A percentile compares a stretch with the other conserved stretches of the same genome.
phyloP scores from a whole-genome alignment of 2,113 vertebrate genomes.

The Atlantisia rogersi region DNA sequence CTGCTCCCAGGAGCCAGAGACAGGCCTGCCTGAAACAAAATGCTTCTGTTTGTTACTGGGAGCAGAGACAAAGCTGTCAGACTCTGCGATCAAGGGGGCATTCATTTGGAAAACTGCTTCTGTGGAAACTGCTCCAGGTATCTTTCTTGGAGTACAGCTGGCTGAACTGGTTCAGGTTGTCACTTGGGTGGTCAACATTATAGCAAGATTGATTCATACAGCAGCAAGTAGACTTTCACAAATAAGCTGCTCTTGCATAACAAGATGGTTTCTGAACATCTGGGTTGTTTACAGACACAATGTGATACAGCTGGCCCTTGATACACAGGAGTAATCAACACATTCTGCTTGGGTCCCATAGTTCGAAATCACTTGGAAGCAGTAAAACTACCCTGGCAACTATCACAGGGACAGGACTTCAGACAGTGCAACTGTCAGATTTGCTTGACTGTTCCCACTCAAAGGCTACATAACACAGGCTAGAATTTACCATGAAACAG shows the following conservation, averaged over 20 bases:
- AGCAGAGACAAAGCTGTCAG: background rate
- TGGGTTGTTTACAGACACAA: background rate
- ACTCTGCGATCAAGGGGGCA: background rate
- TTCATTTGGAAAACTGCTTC: background rate
- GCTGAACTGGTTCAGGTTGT: background rate
- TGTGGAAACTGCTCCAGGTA: background rate
- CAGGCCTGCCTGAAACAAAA: background rate
- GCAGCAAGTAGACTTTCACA: background rate
- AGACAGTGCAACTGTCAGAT: background rate
- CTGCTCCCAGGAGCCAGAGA: background rate
- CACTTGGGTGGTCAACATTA: no score
- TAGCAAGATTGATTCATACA: background rate
- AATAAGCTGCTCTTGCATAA: background rate
- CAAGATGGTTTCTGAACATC: background rate
- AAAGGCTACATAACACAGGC: accelerated
- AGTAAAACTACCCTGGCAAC: background rate
- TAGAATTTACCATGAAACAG: background rate
- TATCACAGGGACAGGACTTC: background rate
- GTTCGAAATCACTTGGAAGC: background rate
- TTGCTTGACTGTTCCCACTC: background rate
- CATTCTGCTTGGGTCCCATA: background rate
- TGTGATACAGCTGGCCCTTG: background rate
- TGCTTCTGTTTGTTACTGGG: background rate
- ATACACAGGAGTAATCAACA: background rate
- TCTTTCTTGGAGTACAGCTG: background rate